phyloP scores from a whole-genome alignment of 2,113 vertebrate genomes.

The Gulo gulo region DNA sequence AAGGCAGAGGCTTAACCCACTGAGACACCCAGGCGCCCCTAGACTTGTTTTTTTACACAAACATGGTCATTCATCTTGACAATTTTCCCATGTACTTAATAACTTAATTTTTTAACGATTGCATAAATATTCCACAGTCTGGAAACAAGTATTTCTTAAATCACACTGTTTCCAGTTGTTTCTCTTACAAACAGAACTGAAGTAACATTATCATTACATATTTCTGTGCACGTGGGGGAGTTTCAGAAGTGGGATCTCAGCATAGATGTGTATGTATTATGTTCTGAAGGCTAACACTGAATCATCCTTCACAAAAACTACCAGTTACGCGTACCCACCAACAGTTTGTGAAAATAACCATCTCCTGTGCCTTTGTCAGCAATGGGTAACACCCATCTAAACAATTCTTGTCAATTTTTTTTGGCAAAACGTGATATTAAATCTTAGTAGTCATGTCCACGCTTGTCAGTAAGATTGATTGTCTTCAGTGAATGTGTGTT shows the following conservation, averaged over 20 bases:
- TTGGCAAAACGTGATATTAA: not conserved
- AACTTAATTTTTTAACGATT: not conserved
- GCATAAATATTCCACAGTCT: not conserved
- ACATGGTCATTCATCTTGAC: not conserved
- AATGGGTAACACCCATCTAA: not conserved
- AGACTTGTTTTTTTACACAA: not conserved
- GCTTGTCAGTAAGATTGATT: not conserved
- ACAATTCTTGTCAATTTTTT: not conserved
- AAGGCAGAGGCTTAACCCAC: too few relatives aligned
- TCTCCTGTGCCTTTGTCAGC: not conserved
- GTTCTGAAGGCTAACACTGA: not conserved
- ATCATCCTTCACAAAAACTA: not conserved
- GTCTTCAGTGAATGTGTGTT: not conserved
- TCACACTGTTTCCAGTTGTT: not conserved
- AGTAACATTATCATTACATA: not conserved
- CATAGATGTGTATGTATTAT: not conserved
- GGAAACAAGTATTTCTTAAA: not conserved
- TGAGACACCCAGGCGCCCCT: not conserved
- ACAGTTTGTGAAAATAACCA: not conserved
- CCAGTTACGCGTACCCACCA: not conserved
- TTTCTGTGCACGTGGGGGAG: not conserved
- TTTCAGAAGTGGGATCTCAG: not conserved
- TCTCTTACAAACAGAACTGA: not conserved
- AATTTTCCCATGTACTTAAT: not conserved
- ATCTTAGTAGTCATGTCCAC: not conserved